These are phyloP conservation scores for Fissipunctia ypsillon DNA, from an alignment of 2,888 invertebrate species.

Conservation along the genomic window DNA sequence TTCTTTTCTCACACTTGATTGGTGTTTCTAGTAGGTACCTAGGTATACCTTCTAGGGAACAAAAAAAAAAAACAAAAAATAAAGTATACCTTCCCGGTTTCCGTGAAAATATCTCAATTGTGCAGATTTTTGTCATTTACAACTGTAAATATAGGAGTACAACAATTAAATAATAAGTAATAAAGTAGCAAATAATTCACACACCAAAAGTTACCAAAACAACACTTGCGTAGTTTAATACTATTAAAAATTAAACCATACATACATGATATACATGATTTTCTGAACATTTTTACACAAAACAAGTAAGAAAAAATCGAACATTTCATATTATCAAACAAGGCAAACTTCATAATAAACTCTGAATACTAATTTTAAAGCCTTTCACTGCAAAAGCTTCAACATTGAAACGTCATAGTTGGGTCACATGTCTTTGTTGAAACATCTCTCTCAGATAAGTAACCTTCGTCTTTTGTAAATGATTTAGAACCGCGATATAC, in stretches of 20 bases:
- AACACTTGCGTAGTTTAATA: no score
- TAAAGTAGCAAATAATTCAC: no score
- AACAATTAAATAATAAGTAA: not conserved
- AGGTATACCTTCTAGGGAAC: no score
- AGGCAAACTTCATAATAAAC: slow-evolving; percentile 18
- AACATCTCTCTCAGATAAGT: slow-evolving; percentile 56
- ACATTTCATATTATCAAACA: not conserved
- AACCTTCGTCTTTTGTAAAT: slow-evolving; percentile 59
- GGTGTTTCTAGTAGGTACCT: not conserved
- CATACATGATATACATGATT: no score
- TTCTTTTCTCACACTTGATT: not conserved
- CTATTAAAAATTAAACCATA: not conserved
- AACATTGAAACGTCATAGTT: slow-evolving; percentile 30
- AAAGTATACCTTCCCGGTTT: not conserved
- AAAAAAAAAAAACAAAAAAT: no score
- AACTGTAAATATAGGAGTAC: no score
- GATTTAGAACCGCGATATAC: slow-evolving; percentile 56
- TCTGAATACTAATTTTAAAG: slow-evolving; percentile 31
- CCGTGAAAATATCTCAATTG: not conserved
- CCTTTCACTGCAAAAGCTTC: slow-evolving; percentile 30
- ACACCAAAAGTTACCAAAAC: not conserved
- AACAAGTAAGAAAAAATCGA: not conserved
- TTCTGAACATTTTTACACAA: not conserved
- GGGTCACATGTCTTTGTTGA: slow-evolving; percentile 34
- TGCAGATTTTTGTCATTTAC: no score